These are phyloP conservation scores for Glyphotaelius pellucidus DNA, from an alignment of 2,888 invertebrate species.

Conservation along the genomic window DNA sequence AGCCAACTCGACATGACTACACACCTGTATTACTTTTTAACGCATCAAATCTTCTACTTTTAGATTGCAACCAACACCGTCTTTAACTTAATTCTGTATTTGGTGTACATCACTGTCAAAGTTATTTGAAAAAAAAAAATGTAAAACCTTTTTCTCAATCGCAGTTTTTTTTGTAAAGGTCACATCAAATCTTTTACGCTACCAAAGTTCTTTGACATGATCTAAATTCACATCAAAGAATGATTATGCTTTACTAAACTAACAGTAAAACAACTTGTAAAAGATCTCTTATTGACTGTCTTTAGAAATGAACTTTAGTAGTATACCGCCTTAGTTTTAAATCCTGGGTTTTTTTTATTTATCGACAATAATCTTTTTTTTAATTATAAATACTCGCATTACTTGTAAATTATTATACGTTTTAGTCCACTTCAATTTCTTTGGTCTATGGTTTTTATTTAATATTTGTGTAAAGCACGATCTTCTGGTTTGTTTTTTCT, in stretches of 20 bases:
- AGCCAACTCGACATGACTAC: neutral
- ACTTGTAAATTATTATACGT: slow-evolving; percentile 7
- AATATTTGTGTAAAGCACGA: slow-evolving; percentile 16
- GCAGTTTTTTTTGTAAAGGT: neutral
- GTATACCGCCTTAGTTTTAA: neutral
- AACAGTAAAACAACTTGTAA: neutral
- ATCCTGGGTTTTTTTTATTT: slow-evolving; percentile 6
- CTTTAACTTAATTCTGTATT: neutral
- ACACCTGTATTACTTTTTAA: slow-evolving; percentile 9
- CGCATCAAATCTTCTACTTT: slow-evolving; percentile 24
- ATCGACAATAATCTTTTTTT: slow-evolving; percentile 4
- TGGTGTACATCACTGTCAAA: neutral
- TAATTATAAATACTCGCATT: slow-evolving; percentile 8
- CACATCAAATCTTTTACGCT: neutral
- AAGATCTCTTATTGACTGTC: neutral
- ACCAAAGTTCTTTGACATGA: neutral
- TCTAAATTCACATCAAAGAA: neutral
- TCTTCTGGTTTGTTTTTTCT: slow-evolving; percentile 13
- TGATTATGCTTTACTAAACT: neutral
- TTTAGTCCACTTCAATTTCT: slow-evolving; percentile 5
- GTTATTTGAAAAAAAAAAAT: neutral
- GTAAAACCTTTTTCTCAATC: neutral
- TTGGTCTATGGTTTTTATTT: slow-evolving; percentile 2
- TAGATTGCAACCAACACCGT: slow-evolving; percentile 27
- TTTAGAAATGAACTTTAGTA: neutral